Evolutionary conservation across 2,113 vertebrate genomes (phyloP).

Genomic region (Cinclus mexicanus): DNA sequence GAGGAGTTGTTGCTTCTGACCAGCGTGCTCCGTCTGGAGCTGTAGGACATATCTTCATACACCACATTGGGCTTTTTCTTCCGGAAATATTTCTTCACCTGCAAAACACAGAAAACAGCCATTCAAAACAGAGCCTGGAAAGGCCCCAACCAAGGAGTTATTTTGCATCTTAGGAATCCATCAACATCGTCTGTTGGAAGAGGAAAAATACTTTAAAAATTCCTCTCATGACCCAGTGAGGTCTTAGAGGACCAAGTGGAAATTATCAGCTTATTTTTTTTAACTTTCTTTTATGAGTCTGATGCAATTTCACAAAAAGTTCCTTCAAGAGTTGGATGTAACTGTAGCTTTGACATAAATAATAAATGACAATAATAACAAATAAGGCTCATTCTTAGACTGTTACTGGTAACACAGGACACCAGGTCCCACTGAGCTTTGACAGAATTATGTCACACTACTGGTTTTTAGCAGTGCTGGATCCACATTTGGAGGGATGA

Average conservation of each 20-base stretch:
- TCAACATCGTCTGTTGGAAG: neutral
- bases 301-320: neutral
- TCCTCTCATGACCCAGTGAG: neutral
- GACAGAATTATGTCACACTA: neutral
- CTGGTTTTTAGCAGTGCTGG: neutral
- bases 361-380: neutral
- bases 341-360: neutral
- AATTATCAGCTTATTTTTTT: neutral
- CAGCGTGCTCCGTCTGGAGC: neutral
- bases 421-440: neutral
- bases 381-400: neutral
- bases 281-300: neutral
- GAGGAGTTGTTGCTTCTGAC: neutral
- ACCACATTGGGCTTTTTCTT: neutral
- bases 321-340: neutral
- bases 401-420: neutral
- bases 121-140: neutral
- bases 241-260: neutral
- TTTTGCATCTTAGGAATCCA: neutral
- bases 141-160: neutral
- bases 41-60: slow-evolving; percentile 64
- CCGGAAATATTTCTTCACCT: slow-evolving; percentile 45
- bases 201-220: neutral
- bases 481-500: accelerated
- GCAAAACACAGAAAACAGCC: neutral